Evolutionary conservation across 2,797 vertebrate species (phyloP).

Genomic region (Podargus strigoides): DNA sequence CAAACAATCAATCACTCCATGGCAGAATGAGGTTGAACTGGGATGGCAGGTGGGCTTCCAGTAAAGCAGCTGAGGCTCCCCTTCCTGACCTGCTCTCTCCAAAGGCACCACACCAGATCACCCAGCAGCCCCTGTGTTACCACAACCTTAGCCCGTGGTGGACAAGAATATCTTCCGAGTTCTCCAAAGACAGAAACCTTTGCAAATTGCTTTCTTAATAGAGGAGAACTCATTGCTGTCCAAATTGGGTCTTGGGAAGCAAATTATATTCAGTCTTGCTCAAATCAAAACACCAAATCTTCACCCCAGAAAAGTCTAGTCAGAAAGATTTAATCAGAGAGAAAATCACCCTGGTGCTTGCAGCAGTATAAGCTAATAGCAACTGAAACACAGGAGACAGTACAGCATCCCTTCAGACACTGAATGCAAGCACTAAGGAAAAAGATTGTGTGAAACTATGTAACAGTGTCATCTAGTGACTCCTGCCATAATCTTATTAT

Average conservation of each 20-base stretch:
- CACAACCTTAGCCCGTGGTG: rapidly evolving
- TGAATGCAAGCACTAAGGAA: background rate
- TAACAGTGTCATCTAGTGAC: slow-evolving; percentile 20
- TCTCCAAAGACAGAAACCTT: background rate
- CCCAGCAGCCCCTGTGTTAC: background rate
- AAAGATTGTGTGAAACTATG: background rate
- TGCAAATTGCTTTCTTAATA: background rate
- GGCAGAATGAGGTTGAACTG: rapidly evolving
- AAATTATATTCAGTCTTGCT: background rate
- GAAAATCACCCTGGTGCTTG: background rate
- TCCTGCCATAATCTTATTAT: background rate
- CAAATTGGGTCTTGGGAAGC: background rate
- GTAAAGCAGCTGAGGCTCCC: background rate
- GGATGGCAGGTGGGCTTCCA: background rate
- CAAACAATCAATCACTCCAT: background rate
- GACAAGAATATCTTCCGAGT: rapidly evolving
- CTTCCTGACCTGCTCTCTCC: background rate
- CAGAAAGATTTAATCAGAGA: background rate
- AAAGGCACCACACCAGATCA: background rate
- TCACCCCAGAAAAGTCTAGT: background rate
- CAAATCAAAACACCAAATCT: background rate
- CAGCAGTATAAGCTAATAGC: background rate
- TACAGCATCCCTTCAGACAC: background rate
- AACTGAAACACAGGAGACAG: background rate
- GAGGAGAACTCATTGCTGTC: background rate